Percentiles rank a stretch among this genome's conserved stretches.
phyloP scores from a whole-genome alignment of 2,113 vertebrate species.

The Cacatua alba region DNA sequence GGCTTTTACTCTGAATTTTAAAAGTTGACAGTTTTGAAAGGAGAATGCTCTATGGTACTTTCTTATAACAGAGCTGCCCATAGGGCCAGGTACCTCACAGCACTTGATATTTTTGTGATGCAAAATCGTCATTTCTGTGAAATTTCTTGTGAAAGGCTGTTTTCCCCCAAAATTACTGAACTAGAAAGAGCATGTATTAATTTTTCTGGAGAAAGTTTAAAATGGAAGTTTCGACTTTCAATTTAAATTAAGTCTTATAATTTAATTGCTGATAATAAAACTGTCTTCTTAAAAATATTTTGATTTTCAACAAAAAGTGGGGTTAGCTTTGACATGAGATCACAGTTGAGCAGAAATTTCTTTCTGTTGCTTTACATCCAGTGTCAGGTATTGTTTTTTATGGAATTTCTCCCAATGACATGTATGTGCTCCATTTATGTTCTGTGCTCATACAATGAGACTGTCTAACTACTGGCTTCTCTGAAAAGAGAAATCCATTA shows the following conservation, averaged over 20 bases:
- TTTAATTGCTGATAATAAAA: background rate
- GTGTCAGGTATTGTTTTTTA: background rate
- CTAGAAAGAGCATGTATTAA: background rate
- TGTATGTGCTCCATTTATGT: background rate
- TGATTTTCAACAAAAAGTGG: background rate
- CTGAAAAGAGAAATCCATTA: background rate
- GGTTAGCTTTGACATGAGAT: background rate
- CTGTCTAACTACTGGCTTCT: background rate
- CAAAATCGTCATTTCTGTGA: background rate
- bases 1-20: background rate
- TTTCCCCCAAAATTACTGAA: background rate
- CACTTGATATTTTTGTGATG: background rate
- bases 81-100: background rate
- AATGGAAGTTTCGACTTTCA: background rate
- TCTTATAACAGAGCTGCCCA: background rate
- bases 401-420: background rate
- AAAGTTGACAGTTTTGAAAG: background rate
- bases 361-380: background rate
- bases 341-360: background rate
- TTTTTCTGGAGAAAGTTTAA: background rate
- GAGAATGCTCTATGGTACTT: background rate
- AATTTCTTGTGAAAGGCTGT: background rate
- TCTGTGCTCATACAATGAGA: background rate
- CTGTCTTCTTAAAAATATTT: background rate
- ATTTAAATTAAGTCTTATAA: background rate